phyloP scores from a whole-genome alignment of 2,888 invertebrate species.

The Nowickia ferox region DNA sequence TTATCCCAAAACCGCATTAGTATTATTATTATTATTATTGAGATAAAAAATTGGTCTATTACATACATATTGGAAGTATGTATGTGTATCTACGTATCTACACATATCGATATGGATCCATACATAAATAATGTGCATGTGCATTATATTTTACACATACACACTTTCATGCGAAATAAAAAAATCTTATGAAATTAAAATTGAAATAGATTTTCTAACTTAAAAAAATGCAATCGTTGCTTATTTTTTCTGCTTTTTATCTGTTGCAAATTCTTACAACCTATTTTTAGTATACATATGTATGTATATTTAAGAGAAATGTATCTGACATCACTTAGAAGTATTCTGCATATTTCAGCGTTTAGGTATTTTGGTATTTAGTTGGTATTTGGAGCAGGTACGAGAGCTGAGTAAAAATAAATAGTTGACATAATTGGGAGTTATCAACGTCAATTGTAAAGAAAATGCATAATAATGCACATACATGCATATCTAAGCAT shows the following conservation, averaged over 20 bases:
- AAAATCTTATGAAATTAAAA: conserved; percentile 7
- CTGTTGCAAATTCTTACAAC: conserved; percentile 29
- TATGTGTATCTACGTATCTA: too few species aligned
- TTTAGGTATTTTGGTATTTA: conserved; percentile 50
- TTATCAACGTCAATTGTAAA: conserved; percentile 50
- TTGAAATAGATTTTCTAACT: not conserved
- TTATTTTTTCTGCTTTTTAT: conserved; percentile 28
- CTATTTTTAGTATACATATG: conserved; percentile 52
- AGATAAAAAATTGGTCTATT: too few species aligned
- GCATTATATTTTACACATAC: too few species aligned
- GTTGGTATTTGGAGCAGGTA: conserved; percentile 64
- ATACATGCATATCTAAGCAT: not conserved
- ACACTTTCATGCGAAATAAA: too few species aligned
- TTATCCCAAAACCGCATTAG: too few species aligned
- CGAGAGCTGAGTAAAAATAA: conserved; percentile 49
- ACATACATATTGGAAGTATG: too few species aligned
- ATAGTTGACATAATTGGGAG: conserved; percentile 61
- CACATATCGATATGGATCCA: too few species aligned
- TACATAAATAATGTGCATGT: too few species aligned
- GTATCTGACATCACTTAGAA: conserved; percentile 36
- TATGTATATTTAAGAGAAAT: conserved; percentile 38
- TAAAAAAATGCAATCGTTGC: conserved; percentile 25
- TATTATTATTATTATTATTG: too few species aligned
- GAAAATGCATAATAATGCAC: not conserved
- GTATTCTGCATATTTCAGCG: conserved; percentile 39